phyloP scores from a whole-genome alignment of 2,888 invertebrate species.

The Leptinotarsa rubiginosa region DNA sequence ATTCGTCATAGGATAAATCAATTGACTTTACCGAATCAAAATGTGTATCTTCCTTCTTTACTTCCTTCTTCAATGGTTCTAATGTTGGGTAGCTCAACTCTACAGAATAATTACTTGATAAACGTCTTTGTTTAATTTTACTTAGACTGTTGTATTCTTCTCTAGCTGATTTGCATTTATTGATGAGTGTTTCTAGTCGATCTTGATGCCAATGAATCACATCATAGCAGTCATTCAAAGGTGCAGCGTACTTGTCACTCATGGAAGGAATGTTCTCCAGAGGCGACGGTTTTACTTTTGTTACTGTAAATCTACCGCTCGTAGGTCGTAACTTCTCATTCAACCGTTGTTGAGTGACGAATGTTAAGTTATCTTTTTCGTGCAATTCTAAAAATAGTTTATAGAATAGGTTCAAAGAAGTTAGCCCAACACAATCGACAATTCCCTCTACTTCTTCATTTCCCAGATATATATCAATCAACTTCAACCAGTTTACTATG shows the following conservation, averaged over 20 bases:
- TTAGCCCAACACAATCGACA: constrained; percentile 68
- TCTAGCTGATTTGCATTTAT: constrained; percentile 55
- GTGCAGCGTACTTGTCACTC: constrained; percentile 61
- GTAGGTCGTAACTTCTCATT: constrained; percentile 49
- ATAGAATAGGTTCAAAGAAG: constrained; percentile 72
- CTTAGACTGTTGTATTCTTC: constrained; percentile 54
- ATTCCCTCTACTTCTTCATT: constrained; percentile 68
- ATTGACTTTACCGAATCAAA: constrained; percentile 25
- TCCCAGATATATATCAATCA: constrained; percentile 67
- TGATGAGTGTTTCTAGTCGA: constrained; percentile 65
- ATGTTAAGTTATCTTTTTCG: constrained; percentile 66
- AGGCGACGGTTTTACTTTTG: constrained; percentile 28
- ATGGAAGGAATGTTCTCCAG: constrained; percentile 18
- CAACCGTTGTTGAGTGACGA: constrained; percentile 44
- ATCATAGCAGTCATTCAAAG: constrained; percentile 67
- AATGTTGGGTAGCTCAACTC: not conserved
- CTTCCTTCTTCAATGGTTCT: not conserved
- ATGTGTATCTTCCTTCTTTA: not conserved
- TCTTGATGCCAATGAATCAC: constrained; percentile 72
- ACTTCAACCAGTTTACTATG: constrained; percentile 69
- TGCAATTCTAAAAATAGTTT: constrained; percentile 73
- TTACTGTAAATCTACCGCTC: constrained; percentile 63
- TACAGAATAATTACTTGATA: constrained; percentile 33
- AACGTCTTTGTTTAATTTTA: constrained; percentile 16
- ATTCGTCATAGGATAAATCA: constrained; percentile 52